Base-by-base conservation (phyloP, 2,888 invertebrate species). In the Heliconius cydno region DNA sequence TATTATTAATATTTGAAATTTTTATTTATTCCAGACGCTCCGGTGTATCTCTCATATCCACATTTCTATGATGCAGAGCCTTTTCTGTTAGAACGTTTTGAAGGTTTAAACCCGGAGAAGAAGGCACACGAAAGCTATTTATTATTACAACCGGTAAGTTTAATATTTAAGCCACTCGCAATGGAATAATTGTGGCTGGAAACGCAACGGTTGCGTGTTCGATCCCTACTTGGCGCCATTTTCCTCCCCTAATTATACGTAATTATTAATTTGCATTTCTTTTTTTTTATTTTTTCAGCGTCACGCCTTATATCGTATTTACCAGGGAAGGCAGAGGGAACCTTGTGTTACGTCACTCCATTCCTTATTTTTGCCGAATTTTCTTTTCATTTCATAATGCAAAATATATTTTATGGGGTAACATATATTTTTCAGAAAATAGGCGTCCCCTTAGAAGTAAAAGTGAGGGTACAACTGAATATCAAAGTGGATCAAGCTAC, bases 61-160 rank as follows among this genome's bases (percentile, higher is more conserved):
- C 98, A 98, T 89, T 99, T 98, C 92, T 97, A 97, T 89, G 97
- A 98, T 83, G 97, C 98, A 0, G 97, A 98, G 87, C 96, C 96
- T 0, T 93, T 92, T 22, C 94, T 98, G 0, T 88, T 97, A 25
- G 92, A 96, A 0, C 96, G 96, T 0, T 96, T 98, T 22, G 96
- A 97, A 76, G 98, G 98, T 3, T 92, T 98, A 13, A 94, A 95
- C 4, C 98, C 98, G 0, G 92, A 96, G 15, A 93, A 96, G 85
- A 95, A 96, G 76, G 95, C 96, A 79, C 98, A 98, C 86, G 96
- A 96, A 86, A 97, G 97, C 0, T 98, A 96, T 89, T 97, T 98
- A 87, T 97, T 97, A 95, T 97, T 98, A 87, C 98, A 98, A 91
- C 97, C 98, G 86, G 98, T 98, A 94, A 96, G 65, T 34, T n/a